Base-by-base conservation (phyloP, 1,140 invertebrate species). In the Diplogasteroides magnus region DNA sequence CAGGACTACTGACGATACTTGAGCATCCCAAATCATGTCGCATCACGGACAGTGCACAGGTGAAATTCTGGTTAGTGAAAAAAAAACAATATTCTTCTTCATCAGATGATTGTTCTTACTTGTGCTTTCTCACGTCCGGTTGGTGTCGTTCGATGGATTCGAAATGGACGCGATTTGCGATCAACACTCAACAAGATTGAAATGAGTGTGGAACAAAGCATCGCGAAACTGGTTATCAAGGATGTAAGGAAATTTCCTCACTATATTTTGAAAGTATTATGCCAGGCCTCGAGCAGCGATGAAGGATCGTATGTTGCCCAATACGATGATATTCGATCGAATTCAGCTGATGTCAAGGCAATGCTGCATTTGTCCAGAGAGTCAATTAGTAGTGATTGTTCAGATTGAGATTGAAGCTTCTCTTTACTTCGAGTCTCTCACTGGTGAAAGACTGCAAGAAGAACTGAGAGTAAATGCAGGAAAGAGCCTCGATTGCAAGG, bases 401-500 rank as follows among this genome's bases (percentile, higher is more conserved):
- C 37, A 48, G 37, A 48, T 48, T 19, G 37, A 48, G 37, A 48
- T 48, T 48, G 37, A 6, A 11, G 6, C 37, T 48, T 48, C 37
- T 6, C 6, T 48, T 48, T 19, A 19, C 37, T 48, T 48, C 37
- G 37, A 48, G 19, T 48, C 37, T 6, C 6, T 48, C 19, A 19
- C 19, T 19, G 37, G 37, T 48, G 6, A 48, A 48, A 6, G 6
- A 48, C 37, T 48, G 6, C 6, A 48, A 19, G 19, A 48, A 19
- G 19, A 48, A 19, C 6, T 48, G 6, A 6, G 37, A 11, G 32
- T 67, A 31, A 15, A 48, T 61, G 64, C 65, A 23, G 70, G 70
- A 56, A 72, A 72, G 60, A 61, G 58, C 31, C 25, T 72, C 6
- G 70, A 72, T 48, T 31, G 66, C 48, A 71, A 71, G 1, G 23